phyloP scores from a whole-genome alignment of 1,140 invertebrate species.

The Brachionus manjavacas region DNA sequence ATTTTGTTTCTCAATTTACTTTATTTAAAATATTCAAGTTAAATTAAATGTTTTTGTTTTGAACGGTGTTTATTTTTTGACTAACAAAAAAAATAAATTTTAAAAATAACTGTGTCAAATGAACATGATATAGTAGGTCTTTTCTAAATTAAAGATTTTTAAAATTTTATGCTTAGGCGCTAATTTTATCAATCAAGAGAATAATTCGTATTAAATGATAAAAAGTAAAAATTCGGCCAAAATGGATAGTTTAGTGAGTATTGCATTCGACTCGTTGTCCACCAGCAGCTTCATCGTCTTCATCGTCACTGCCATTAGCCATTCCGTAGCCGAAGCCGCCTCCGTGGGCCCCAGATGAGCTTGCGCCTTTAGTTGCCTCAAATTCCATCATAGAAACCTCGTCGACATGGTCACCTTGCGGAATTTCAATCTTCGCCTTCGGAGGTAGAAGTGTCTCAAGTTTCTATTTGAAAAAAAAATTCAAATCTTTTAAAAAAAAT shows the following conservation, averaged over 20 bases:
- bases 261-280: conserved; percentile 36
- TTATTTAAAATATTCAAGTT: not conserved
- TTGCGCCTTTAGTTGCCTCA: conserved; percentile 7
- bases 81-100: not conserved
- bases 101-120: not conserved
- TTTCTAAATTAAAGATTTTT: not conserved
- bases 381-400: conserved; percentile 41
- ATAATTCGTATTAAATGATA: not conserved
- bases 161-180: not conserved
- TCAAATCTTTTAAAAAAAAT: not conserved
- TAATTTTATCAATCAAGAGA: not conserved
- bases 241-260: conserved; percentile 35
- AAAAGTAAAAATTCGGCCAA: not conserved
- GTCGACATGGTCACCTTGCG: conserved; percentile 39
- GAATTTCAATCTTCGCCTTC: conserved; percentile 18
- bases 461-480: conserved; percentile 1
- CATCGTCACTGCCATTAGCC: not conserved
- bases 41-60: not conserved
- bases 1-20: not conserved
- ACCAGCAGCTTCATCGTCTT: conserved; percentile 32
- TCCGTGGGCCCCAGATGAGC: not conserved
- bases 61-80: not conserved
- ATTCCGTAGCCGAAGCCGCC: not conserved
- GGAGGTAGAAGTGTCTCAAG: conserved; percentile 27
- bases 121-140: not conserved